A percentile compares a stretch with the other conserved stretches of the same genome.
Conservation (phyloP, 1,140 invertebrate genomes). For the Trachymyrmex septentrionalis region DNA sequence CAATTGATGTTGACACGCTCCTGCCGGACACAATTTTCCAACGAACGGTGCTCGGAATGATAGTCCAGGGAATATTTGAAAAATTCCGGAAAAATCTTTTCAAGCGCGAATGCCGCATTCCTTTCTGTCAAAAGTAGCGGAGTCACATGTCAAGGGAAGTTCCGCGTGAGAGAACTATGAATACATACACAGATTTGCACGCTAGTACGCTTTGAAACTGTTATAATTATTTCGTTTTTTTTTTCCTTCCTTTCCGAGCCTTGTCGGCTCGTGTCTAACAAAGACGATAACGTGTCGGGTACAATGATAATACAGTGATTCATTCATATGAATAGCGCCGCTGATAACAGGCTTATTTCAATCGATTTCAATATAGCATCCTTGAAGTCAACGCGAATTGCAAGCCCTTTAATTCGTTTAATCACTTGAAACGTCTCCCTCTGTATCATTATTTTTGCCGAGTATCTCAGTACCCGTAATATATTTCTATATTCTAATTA, state of each 20-base stretch:
- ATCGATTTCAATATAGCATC: slow-evolving; percentile 46
- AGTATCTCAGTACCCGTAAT: slow-evolving; percentile 16
- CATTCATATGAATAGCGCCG: slow-evolving; percentile 39
- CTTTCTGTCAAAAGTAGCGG: neutral
- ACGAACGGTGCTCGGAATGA: neutral
- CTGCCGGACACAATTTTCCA: slow-evolving; percentile 26
- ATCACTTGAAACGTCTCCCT: neutral
- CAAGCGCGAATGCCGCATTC: neutral
- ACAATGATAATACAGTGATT: slow-evolving; percentile 25
- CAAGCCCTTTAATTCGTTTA: slow-evolving; percentile 28
- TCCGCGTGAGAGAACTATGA: no score
- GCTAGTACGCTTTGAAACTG: neutral
- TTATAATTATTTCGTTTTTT: neutral
- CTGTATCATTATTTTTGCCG: neutral
- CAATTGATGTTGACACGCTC: slow-evolving; percentile 8
- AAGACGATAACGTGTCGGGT: neutral
- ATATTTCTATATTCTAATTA: neutral
- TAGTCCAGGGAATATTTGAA: neutral
- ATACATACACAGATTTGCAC: neutral
- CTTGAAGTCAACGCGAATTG: neutral
- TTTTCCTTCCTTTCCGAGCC: neutral
- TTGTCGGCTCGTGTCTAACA: neutral
- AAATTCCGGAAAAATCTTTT: neutral
- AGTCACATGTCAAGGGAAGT: neutral
- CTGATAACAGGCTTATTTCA: slow-evolving; percentile 53